These are phyloP conservation scores for Netelia virgata DNA, from an alignment of 2,888 invertebrate genomes.

Conservation along the genomic window DNA sequence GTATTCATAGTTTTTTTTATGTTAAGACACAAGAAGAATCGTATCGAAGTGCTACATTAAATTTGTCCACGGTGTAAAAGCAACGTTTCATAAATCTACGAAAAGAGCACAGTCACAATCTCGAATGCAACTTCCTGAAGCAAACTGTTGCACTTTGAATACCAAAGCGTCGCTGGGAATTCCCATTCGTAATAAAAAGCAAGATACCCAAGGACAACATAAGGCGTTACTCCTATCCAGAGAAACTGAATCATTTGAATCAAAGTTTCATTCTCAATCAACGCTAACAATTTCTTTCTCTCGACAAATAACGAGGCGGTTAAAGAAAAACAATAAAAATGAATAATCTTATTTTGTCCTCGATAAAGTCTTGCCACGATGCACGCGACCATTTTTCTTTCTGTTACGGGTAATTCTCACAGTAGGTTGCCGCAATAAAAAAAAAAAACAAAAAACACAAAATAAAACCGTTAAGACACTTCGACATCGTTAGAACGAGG, in stretches of 20 bases:
- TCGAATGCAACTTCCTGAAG: neutral
- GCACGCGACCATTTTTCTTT: no score
- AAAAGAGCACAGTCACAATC: neutral
- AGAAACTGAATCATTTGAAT: neutral
- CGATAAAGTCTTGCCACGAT: slow-evolving; percentile 7
- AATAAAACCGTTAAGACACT: neutral
- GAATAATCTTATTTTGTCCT: neutral
- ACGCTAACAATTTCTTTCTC: no score
- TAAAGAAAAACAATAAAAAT: neutral
- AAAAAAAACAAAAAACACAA: no score
- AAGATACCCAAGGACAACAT: neutral
- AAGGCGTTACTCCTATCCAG: neutral
- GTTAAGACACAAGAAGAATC: slow-evolving; percentile 8
- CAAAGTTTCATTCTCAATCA: neutral
- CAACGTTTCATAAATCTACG: neutral
- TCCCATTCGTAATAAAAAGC: neutral
- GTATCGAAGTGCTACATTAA: neutral
- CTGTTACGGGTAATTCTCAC: no score
- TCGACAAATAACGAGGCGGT: neutral
- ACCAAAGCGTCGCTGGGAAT: neutral
- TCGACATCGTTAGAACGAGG: neutral
- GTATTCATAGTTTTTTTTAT: neutral
- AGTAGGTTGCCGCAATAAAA: no score
- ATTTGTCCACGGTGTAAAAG: neutral
- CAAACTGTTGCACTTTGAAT: slow-evolving; percentile 3